Base-by-base conservation (phyloP, 2,888 invertebrate genomes). In the Tenthredo mesomela region DNA sequence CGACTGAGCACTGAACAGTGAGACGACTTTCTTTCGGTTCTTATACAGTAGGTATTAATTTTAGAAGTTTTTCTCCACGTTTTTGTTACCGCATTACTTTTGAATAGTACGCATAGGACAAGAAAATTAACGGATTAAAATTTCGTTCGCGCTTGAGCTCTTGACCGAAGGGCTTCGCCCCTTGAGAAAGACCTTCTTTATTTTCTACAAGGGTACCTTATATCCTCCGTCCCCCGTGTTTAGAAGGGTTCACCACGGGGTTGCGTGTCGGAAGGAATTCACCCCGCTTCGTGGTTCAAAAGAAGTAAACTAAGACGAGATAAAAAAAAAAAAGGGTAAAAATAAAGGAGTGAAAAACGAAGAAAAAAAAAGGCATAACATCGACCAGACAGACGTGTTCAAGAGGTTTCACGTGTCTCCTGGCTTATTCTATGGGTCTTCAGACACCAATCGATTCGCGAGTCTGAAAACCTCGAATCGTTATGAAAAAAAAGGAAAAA, bases 251-350 rank as follows among this genome's bases (percentile, higher is more conserved):
- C 70, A 43, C 33, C 85, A 84, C 80, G 86, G 67, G 85, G 85
- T 85, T 78, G 87, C 86, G 85, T 86, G 86, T 86, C 85, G 84
- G 77, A 80, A 86, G 80, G 85, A 85, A 85, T 82, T 77, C 80
- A 67, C 47, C 84, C 86, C 82, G 70, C 84, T 75, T 83, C 82
- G 18, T 50, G 78, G 29, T 82, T 54, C 84, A 7, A 47, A 85
- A 78, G 84, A 65, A 75, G 58, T 75, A 84, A 83, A 78, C 47
- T 65, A 86, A 84, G 77, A 71, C 78, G 82, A 86, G 58, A 65
- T 47, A 82, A 85, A 61, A 85, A 61, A 84, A 54, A 83, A 84
- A 83, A 43, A 77, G 50, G 37, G 29, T 65, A 33, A 47, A 78
- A 84, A 40, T 84, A 78, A 18, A 50, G 3, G 25, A n/a, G 10